Base-by-base conservation (phyloP, 2,797 vertebrate species). In the Phoeniculus purpureus region DNA sequence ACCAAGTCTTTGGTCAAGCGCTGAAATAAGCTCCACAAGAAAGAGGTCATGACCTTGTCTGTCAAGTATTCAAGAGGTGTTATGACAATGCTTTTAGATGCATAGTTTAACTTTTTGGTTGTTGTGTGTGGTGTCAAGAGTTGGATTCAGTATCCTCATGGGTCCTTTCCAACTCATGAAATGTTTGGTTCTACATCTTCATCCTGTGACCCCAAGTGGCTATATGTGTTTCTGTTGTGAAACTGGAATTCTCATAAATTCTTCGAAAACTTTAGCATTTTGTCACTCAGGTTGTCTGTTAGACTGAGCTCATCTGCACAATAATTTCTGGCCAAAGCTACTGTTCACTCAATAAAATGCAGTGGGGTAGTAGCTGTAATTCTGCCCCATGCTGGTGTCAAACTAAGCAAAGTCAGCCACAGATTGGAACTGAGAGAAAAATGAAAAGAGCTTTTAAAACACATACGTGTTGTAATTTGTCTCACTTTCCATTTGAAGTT, bases 391-490 rank as follows among this genome's bases (percentile, higher is more conserved):
- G 16, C 21, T 84, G 43, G 51, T 0, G 0, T 61, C 51, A 65
- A 87, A 89, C 72, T 12, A 77, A 80, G 68, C 25, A 82, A 82
- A 92, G 21, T 16, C 37, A 72, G n/a, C 19, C 81, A 55, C 22
- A 75, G 66, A 79, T 78, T 4, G 8, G 51, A 78, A 37, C 62
- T 85, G 73, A 75, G 59, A 81, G n/a, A 73, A 8, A 85, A 74
- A 55, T n/a, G 31, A 85, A 66, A 79, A 26, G 29, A 81, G 31
- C 51, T 90, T 87, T 94, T 76, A 32, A 52, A 79, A 73, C 34
- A 65, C 37, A 45, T 81, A 62, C 73, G 45, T 45, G 17, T 29
- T 90, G 32, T n/a, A 74, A 90, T 85, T 95, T 89, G 74, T 83
- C 73, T 83, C 73, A 26, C 55, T 87, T 81, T 75, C 66, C 29